A percentile compares a stretch with the other conserved stretches of the same genome.
phyloP scores from a whole-genome alignment of 2,888 invertebrate genomes.

The Athalia circularis region DNA sequence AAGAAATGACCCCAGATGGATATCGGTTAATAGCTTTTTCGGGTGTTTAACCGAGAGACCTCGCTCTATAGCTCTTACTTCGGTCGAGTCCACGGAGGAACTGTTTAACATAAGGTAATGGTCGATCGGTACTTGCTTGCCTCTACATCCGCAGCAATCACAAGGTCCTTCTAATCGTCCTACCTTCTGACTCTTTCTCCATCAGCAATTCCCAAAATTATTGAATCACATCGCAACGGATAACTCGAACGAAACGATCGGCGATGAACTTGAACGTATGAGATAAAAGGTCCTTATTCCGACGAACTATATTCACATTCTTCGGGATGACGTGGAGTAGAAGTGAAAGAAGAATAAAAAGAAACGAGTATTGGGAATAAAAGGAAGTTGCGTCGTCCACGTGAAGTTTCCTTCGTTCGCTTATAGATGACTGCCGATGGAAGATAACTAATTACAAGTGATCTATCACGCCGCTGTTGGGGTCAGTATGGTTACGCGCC shows the following conservation, averaged over 20 bases:
- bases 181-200: neutral
- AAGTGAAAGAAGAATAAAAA: neutral
- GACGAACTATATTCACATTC: too few species aligned
- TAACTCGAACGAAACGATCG: too few species aligned
- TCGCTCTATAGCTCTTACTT: neutral
- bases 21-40: conserved; percentile 71
- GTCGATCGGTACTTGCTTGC: conserved; percentile 43
- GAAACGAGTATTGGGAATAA: neutral
- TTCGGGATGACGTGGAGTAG: neutral
- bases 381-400: conserved; percentile 34
- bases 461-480: conserved; percentile 44
- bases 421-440: conserved; percentile 40
- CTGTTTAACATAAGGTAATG: conserved; percentile 60
- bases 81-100: conserved; percentile 50
- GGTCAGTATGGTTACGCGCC: conserved; percentile 43
- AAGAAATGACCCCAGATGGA: conserved; percentile 69
- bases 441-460: conserved; percentile 47
- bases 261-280: too few species aligned
- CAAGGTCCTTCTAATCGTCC: neutral
- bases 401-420: conserved; percentile 5
- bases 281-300: too few species aligned
- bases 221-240: too few species aligned
- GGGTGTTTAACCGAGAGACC: conserved; percentile 54
- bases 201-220: too few species aligned
- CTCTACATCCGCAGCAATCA: neutral